Base-by-base conservation (phyloP, 2,113 vertebrate genomes). In the Hyperopisus bebe region DNA sequence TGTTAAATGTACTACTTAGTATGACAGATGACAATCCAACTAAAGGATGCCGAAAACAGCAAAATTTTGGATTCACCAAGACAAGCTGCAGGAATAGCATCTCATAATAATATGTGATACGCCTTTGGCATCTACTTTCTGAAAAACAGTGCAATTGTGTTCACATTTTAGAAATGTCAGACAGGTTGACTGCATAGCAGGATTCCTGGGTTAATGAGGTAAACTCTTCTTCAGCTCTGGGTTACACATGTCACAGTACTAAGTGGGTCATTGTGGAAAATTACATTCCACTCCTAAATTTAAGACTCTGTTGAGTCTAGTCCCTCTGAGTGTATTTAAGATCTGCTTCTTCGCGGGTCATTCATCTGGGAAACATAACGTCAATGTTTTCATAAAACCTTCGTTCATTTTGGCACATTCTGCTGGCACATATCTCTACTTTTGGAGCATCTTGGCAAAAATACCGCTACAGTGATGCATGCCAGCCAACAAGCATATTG, bases 231-330 rank as follows among this genome's bases (percentile, higher is more conserved):
- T 80, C 35, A 80, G 31, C 74, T 42, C 35, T 21, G 74, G 11
- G 74, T 42, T 80, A 77, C 27, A 31, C 15, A 77, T 7, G 31
- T 80, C 35, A 42, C 74, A 42, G 74, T 7, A 19, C 74, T 80
- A 42, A 80, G 15, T 66, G 17, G 31, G 15, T 6, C 4, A 19
- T 6, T 39, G 31, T 39, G 35, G 70, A 13, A 77, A 77, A 80
- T 80, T 80, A 42, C 74, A 80, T 80, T 80, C 74, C 74, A 42
- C 35, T 13, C 74, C 74, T 7, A 80, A 19, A 39, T 35, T 39
- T 42, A 85, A 85, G 82, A 35, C 15, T 80, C 46, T 85, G 82
- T 85, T 48, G 44, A n/a, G 74, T 85, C 42, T 85, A 85, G 82
- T 46, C 10, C 42, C 82, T 47, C 82, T 21, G 82, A 48, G 9